Conservation (phyloP, 2,888 invertebrate species). For the Cephus nigrinus region DNA sequence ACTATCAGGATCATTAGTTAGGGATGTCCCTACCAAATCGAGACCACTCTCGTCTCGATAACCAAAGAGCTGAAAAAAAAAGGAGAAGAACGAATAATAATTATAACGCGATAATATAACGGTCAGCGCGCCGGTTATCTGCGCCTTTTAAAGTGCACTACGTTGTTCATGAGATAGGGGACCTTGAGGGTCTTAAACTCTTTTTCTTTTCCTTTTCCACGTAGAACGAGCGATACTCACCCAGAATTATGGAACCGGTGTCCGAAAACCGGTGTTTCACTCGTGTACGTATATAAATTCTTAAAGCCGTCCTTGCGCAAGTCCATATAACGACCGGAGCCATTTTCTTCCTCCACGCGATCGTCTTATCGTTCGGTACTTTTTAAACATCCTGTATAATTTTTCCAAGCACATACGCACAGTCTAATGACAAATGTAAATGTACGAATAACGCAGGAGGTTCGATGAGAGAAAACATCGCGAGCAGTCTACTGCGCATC, state of each 20-base stretch:
- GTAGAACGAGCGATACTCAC: background rate
- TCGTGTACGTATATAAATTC: background rate
- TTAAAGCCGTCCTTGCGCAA: background rate
- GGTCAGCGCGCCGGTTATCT: conserved; percentile 57
- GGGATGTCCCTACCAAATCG: conserved; percentile 62
- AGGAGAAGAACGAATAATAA: conserved; percentile 56
- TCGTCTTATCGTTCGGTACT: background rate
- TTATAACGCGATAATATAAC: conserved; percentile 60
- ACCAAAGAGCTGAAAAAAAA: conserved; percentile 39
- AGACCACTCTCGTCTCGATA: conserved; percentile 62
- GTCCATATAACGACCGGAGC: background rate
- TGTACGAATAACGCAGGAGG: background rate
- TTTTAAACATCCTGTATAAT: background rate
- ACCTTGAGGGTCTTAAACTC: conserved; percentile 41
- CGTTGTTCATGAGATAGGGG: conserved; percentile 57
- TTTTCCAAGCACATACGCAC: background rate
- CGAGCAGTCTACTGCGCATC: background rate
- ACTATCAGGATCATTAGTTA: conserved; percentile 65
- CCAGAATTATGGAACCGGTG: conserved; percentile 13
- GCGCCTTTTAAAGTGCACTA: conserved; percentile 60
- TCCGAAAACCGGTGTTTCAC: conserved; percentile 8
- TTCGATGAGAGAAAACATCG: background rate
- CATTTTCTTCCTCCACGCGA: background rate
- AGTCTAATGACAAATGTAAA: background rate
- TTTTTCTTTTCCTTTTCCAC: conserved; percentile 27